These are phyloP conservation scores for Ethmia dodecea DNA, from an alignment of 2,888 invertebrate species.

Conservation along the genomic window DNA sequence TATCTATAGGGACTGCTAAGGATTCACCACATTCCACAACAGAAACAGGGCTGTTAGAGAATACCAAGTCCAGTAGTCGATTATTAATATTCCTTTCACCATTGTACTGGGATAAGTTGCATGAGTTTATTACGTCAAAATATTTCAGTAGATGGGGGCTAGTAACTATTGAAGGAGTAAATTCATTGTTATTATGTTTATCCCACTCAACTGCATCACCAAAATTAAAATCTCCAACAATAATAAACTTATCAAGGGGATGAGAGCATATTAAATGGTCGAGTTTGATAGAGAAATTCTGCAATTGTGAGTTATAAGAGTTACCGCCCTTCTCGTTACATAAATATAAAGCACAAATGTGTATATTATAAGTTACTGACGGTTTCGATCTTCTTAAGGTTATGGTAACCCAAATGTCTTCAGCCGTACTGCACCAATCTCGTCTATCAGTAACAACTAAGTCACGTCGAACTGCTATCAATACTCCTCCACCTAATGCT, in stretches of 20 bases:
- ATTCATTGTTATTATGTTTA: neutral
- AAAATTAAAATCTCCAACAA: too few species aligned
- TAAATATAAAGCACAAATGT: neutral
- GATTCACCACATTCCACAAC: neutral
- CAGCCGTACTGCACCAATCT: too few species aligned
- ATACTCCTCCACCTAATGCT: too few species aligned
- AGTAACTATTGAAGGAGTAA: neutral
- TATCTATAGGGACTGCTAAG: slow-evolving; percentile 9
- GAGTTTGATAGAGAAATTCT: neutral
- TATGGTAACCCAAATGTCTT: too few species aligned
- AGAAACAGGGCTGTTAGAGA: neutral
- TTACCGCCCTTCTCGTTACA: neutral
- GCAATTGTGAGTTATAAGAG: neutral
- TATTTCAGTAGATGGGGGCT: neutral
- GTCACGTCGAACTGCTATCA: too few species aligned
- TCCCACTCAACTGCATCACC: neutral
- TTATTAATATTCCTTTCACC: neutral
- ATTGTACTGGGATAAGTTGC: neutral
- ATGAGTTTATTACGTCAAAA: neutral
- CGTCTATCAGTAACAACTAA: too few species aligned
- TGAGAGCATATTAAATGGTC: neutral
- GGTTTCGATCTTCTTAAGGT: too few species aligned
- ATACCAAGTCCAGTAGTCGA: neutral
- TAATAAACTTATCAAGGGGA: neutral
- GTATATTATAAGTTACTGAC: neutral